phyloP scores from a whole-genome alignment of 2,797 vertebrate species.

The Podarcis siculus region DNA sequence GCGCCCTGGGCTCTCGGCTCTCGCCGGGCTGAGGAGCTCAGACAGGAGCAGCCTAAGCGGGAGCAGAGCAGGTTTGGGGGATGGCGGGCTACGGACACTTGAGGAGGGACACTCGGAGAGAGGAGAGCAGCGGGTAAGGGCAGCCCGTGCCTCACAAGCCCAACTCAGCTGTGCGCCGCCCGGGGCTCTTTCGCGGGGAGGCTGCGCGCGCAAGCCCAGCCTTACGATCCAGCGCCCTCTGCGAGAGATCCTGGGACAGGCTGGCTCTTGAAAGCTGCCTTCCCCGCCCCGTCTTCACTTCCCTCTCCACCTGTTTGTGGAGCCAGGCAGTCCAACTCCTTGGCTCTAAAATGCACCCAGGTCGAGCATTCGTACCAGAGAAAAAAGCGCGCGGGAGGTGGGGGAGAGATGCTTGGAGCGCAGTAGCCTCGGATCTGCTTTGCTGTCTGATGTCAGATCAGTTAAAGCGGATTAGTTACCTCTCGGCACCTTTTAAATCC shows the following conservation, averaged over 20 bases:
- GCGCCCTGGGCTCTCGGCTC: fast-evolving
- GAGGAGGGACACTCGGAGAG: background rate
- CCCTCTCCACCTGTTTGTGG: background rate
- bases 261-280: background rate
- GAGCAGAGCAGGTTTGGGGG: background rate
- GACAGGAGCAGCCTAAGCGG: background rate
- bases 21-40: background rate
- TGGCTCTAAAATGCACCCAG: background rate
- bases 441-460: too few relatives aligned
- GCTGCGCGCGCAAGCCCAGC: background rate
- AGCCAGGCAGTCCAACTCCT: background rate
- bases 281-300: background rate
- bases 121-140: background rate
- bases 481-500: background rate
- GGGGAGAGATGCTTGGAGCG: background rate
- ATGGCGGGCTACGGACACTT: too few relatives aligned
- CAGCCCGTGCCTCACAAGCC: background rate
- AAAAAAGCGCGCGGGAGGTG: too few relatives aligned
- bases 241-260: background rate
- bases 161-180: too few relatives aligned
- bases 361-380: background rate
- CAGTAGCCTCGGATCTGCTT: background rate
- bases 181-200: background rate
- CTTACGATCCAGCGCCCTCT: too few relatives aligned
- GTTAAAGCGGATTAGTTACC: background rate